These are phyloP conservation scores for Actenoides hombroni DNA, from an alignment of 2,113 vertebrate species.

Conservation along the genomic window DNA sequence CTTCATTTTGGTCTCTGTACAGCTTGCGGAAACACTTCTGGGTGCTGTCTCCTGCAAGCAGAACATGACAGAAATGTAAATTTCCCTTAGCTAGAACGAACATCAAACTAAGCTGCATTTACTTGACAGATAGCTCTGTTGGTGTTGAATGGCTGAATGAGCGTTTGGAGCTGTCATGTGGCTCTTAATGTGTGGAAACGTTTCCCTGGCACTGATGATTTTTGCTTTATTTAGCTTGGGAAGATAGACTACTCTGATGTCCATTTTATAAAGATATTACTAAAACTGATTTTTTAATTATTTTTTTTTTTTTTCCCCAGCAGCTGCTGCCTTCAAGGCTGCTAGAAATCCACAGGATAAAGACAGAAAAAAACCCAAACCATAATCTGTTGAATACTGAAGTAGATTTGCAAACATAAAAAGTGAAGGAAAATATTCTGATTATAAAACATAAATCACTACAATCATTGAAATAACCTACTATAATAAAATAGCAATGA, in stretches of 20 bases:
- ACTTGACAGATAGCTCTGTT: not conserved
- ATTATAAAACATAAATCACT: slow-evolving; percentile 42
- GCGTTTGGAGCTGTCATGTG: not conserved
- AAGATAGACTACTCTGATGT: not conserved
- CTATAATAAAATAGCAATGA: slow-evolving; percentile 32
- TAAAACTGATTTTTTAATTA: not conserved
- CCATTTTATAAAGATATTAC: slow-evolving; percentile 10
- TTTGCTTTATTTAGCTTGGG: slow-evolving; percentile 4
- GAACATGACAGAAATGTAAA: not conserved
- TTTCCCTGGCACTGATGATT: not conserved
- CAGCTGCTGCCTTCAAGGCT: not conserved
- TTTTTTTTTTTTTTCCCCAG: not conserved
- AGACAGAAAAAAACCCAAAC: not conserved
- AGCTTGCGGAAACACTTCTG: not conserved
- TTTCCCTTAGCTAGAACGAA: not conserved
- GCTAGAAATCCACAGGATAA: not conserved
- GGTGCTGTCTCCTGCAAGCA: not conserved
- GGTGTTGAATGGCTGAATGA: not conserved
- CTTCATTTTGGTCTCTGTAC: not conserved
- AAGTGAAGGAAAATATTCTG: slow-evolving; percentile 33
- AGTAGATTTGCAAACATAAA: slow-evolving; percentile 2
- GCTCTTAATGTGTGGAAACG: not conserved
- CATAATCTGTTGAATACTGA: slow-evolving; percentile 21
- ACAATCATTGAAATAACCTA: slow-evolving; percentile 5
- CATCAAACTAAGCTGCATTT: not conserved